phyloP scores from a whole-genome alignment of 2,888 invertebrate genomes.

The Acronicta psi region DNA sequence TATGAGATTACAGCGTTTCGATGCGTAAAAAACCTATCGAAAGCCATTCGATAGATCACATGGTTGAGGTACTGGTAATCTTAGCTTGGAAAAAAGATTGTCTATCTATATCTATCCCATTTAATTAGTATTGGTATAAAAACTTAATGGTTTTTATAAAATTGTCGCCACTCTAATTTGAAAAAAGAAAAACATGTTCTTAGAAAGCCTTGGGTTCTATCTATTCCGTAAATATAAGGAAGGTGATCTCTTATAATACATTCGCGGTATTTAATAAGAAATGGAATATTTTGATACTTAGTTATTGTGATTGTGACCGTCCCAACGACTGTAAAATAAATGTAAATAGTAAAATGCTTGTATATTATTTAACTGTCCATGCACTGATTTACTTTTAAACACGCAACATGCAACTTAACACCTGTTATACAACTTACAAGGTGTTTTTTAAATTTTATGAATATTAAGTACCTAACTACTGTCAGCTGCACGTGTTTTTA shows the following conservation, averaged over 20 bases:
- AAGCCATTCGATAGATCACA: no score
- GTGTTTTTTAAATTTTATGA: slow-evolving; percentile 6
- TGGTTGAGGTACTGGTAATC: no score
- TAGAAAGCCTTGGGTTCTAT: no score
- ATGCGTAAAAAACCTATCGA: no score
- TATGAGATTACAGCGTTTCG: no score
- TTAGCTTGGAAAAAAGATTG: no score
- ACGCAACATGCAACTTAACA: slow-evolving; percentile 6
- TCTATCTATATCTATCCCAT: no score
- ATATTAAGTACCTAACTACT: slow-evolving; percentile 1
- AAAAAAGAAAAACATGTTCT: no score
- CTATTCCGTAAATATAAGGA: slow-evolving; percentile 4
- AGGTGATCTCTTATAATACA: slow-evolving; percentile 19
- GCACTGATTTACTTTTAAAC: slow-evolving; percentile 6
- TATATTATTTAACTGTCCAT: slow-evolving; percentile 21
- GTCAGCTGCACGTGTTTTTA: slow-evolving; percentile 14
- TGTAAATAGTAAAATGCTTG: slow-evolving; percentile 18
- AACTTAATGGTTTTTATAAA: no score
- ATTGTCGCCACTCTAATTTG: no score
- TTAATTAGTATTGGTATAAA: no score
- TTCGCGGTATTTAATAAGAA: slow-evolving; percentile 10
- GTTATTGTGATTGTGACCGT: slow-evolving; percentile 42
- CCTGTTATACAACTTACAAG: slow-evolving; percentile 23
- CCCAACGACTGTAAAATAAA: slow-evolving; percentile 55
- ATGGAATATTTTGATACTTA: background rate